Conservation (phyloP, 37 sponge, comb jelly and placozoan genomes). For the Agelas oroides region DNA sequence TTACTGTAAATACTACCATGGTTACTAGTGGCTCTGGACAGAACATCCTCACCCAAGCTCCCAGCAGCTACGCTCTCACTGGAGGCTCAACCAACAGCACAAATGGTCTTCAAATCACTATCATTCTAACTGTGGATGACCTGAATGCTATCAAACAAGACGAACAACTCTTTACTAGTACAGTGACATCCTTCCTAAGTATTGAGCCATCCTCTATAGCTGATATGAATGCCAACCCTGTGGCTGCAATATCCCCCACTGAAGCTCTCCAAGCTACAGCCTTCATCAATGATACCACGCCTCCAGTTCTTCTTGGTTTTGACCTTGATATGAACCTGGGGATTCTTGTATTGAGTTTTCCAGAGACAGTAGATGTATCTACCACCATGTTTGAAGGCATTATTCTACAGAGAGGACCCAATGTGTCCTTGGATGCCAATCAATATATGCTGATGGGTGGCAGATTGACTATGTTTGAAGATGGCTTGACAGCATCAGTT, state of each 20-base stretch:
- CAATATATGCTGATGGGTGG: constrained; percentile 81
- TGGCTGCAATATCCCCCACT: constrained; percentile 29
- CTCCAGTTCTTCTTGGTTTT: constrained; percentile 76
- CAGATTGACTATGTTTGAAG: constrained; percentile 56
- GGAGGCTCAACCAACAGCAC: constrained; percentile 81
- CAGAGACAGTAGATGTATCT: constrained; percentile 86
- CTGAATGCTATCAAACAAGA: constrained; percentile 80
- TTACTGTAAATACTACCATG: neutral
- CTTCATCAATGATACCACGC: constrained; percentile 83
- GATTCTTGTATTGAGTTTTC: constrained; percentile 69
- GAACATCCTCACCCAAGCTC: neutral
- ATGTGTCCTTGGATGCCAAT: constrained; percentile 57
- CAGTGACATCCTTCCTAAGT: constrained; percentile 68
- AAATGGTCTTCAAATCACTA: constrained; percentile 71
- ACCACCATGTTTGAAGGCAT: constrained; percentile 79
- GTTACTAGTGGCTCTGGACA: neutral
- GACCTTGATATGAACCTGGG: constrained; percentile 91
- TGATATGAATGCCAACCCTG: constrained; percentile 82
- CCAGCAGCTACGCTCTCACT: constrained; percentile 59
- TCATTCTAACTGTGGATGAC: constrained; percentile 73
- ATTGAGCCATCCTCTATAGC: constrained; percentile 52
- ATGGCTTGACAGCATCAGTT: constrained; percentile 63
- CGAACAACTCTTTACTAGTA: constrained; percentile 56
- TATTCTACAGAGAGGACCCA: constrained; percentile 74
- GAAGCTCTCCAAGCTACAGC: constrained; percentile 51